Percentiles rank a stretch among this genome's conserved stretches.
Conservation (phyloP, 2,888 invertebrate species). For the Orchesella flavescens region DNA sequence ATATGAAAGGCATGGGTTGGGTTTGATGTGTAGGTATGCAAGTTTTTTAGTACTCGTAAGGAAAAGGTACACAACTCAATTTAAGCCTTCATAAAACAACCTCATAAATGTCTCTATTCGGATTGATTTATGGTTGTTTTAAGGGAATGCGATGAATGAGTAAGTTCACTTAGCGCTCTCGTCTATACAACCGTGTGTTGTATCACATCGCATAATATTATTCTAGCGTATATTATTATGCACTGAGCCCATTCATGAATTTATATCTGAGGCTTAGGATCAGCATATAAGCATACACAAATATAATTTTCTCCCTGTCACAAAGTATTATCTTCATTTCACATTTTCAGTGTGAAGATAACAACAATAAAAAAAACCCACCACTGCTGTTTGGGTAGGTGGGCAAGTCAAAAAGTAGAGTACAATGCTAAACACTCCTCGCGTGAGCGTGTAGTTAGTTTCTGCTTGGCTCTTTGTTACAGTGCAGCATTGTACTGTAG, state of each 20-base stretch:
- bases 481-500: neutral
- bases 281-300: too few relatives aligned
- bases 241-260: too few relatives aligned
- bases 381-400: neutral
- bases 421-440: too few relatives aligned
- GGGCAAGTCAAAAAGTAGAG: neutral
- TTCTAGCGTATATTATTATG: too few relatives aligned
- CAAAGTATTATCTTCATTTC: slow-evolving; percentile 11
- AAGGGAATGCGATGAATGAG: slow-evolving; percentile 45
- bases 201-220: too few relatives aligned
- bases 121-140: slow-evolving; percentile 49
- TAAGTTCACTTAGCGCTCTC: slow-evolving; percentile 9
- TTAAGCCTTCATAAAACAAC: slow-evolving; percentile 22
- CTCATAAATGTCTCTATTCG: slow-evolving; percentile 50
- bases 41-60: slow-evolving; percentile 19
- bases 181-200: too few relatives aligned
- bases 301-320: neutral
- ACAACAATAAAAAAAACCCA: neutral
- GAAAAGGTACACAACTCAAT: slow-evolving; percentile 43
- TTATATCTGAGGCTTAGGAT: too few relatives aligned
- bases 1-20: too few relatives aligned
- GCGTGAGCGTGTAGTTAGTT: too few relatives aligned
- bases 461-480: too few relatives aligned
- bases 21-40: neutral
- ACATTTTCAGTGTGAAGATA: slow-evolving; percentile 2